Evolutionary conservation across 2,113 vertebrate genomes (phyloP), one percentile per base, ranked within the genome.

Genomic region (Gnathonemus longibarbis): DNA sequence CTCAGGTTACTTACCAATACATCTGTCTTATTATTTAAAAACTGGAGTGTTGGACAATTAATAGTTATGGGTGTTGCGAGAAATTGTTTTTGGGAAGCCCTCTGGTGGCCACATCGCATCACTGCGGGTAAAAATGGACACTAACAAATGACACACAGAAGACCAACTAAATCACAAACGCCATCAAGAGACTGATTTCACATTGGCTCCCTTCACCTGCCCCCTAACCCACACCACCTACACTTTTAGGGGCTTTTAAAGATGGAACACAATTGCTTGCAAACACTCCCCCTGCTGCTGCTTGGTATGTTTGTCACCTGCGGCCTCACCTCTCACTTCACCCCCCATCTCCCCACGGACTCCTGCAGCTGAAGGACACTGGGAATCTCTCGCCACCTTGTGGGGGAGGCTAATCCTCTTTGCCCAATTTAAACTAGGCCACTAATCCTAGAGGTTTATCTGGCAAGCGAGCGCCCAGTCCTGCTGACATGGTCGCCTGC

Each of bases 401-500:
- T 93, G 93, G 95, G 94, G 95, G 93, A 95, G 94, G 94, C 94
- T 97, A 97, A 97, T 96, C 96, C 94, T 96, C 96, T 96, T 96
- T 96, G 95, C 94, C 93, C 94, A 96, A 96, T 94, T 96, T 96
- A 96, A 95, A 96, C 95, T 95, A 95, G 95, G 95, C 96, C 95
- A 96, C 95, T 96, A 97, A 97, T 96, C 96, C 96, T 94, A 89
- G 91, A 95, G 95, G 95, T 96, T 96, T 96, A 96, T 96, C 94
- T 95, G 93, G 95, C 95, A 95, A n/a, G 94, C 93, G 94, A 95
- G 95, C 95, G 95, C 95, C 95, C 96, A 94, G 92, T 89, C 89
- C 93, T 94, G 94, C 95, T 96, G 94, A 95, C 95, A 95, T 94
- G 93, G 95, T 94, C 93, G 93, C 93, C 91, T 89, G 87, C 92